Evolutionary conservation across 2,797 vertebrate species (phyloP), one percentile per base, ranked within the genome.

Genomic region (Trematomus bernacchii): DNA sequence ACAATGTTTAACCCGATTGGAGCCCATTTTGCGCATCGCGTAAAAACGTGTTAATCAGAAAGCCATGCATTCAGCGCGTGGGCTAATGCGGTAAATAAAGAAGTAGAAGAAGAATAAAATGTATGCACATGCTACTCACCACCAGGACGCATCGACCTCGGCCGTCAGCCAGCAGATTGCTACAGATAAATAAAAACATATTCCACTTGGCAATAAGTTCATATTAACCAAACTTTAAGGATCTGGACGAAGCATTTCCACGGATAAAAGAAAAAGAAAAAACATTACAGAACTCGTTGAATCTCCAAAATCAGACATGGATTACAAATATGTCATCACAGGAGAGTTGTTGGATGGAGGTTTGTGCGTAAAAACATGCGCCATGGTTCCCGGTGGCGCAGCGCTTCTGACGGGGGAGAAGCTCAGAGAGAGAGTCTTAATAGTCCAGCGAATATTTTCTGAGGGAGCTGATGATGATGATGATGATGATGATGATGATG

Each of bases 141-240:
- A 99, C 97, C 97, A 99, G 94, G 97, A 98, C 86, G 96, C 96
- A 83, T 96, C 94, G 91, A 97, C 95, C 80, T 93, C 94, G 65
- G 96, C 95, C 87, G 93, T 93, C 87, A 96, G 89, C 95, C 96
- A 97, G 94, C 96, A 93, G 88, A 96, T 73, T 84, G 95, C 90
- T 79, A 96, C 92, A 85, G 93, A 96, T 79, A 97, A 91, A 94
- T 95, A 96, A 85, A 97, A 94, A 93, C 96, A 97, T 94, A 97
- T 89, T 93, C 96, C 97, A 91, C 94, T 82, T 86, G 96, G 91
- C 89, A 93, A 85, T 93, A 96, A 95, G 95, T 97, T 98, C 98
- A 99, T 99, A 95, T 96, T 98, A 79, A 96, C 89, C 94, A 91
- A 89, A 84, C 85, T 85, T 87, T 88, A 93, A 59, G 89, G 88